Conservation (phyloP, 2,113 vertebrate genomes). For the Oostethus manadensis region DNA sequence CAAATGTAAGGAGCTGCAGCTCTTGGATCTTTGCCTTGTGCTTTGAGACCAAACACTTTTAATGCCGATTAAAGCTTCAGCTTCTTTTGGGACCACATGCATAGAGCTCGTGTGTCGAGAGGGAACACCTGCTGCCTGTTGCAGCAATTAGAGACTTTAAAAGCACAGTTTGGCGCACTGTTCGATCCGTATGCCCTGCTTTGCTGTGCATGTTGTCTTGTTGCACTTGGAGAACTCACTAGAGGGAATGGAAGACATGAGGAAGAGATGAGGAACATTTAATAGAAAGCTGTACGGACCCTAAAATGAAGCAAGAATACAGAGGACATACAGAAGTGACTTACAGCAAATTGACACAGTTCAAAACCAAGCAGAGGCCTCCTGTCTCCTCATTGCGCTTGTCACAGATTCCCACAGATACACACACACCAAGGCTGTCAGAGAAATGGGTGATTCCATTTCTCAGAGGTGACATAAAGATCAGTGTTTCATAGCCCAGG, state of each 20-base stretch:
- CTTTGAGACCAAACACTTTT: conserved; percentile 47
- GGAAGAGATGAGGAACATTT: conserved; percentile 18
- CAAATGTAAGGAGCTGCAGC: conserved; percentile 12
- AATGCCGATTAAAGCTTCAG: conserved; percentile 41
- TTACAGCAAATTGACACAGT: conserved; percentile 59
- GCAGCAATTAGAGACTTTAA: conserved; percentile 29
- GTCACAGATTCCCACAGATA: conserved; percentile 14
- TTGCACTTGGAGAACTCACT: neutral
- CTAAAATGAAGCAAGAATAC: conserved; percentile 23
- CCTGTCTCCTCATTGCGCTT: conserved; percentile 46
- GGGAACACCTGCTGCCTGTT: conserved; percentile 24
- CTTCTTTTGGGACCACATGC: conserved; percentile 37
- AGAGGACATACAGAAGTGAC: conserved; percentile 47
- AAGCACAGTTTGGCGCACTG: conserved; percentile 13
- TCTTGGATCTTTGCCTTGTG: conserved; percentile 27
- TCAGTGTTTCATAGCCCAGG: conserved; percentile 51
- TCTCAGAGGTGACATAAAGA: conserved; percentile 61
- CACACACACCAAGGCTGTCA: conserved; percentile 25
- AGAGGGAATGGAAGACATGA: neutral
- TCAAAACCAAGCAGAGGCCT: conserved; percentile 47
- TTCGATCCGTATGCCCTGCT: conserved; percentile 1
- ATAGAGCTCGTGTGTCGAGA: conserved; percentile 16
- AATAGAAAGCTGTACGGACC: conserved; percentile 12
- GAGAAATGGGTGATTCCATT: conserved; percentile 52
- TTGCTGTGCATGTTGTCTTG: neutral